Conservation (phyloP, 2,113 vertebrate species). For the Ptychochromis oligacanthus region DNA sequence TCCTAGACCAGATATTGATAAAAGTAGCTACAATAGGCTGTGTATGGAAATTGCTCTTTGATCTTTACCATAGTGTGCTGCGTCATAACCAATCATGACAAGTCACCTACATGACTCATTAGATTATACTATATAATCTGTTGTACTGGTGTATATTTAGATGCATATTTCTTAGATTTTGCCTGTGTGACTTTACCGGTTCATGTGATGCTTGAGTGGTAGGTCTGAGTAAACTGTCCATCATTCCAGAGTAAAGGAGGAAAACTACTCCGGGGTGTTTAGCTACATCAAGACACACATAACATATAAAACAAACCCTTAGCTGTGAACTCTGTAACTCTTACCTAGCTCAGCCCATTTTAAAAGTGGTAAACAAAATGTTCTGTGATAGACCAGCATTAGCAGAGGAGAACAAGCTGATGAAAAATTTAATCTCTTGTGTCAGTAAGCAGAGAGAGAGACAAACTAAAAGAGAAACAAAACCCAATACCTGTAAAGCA, state of each 20-base stretch:
- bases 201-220: neutral
- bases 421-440: constrained; percentile 55
- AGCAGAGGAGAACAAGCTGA: constrained; percentile 25
- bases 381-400: constrained; percentile 22
- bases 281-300: neutral
- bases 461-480: constrained; percentile 40
- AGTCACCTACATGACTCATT: neutral
- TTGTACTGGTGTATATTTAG: neutral
- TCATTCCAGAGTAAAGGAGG: neutral
- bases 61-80: neutral
- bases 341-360: neutral
- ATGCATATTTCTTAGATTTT: neutral
- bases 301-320: neutral
- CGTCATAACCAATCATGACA: neutral
- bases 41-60: neutral
- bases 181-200: neutral
- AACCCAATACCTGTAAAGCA: constrained; percentile 46
- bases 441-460: constrained; percentile 41
- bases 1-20: too few species aligned
- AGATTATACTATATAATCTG: neutral
- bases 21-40: too few species aligned
- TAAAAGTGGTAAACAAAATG: constrained; percentile 33
- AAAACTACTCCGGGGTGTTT: neutral
- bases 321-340: neutral
- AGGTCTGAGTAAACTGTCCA: neutral